Evolutionary conservation across 2,888 invertebrate genomes (phyloP), one percentile per base, ranked within the genome.

Genomic region (Ctenicera cuprea): DNA sequence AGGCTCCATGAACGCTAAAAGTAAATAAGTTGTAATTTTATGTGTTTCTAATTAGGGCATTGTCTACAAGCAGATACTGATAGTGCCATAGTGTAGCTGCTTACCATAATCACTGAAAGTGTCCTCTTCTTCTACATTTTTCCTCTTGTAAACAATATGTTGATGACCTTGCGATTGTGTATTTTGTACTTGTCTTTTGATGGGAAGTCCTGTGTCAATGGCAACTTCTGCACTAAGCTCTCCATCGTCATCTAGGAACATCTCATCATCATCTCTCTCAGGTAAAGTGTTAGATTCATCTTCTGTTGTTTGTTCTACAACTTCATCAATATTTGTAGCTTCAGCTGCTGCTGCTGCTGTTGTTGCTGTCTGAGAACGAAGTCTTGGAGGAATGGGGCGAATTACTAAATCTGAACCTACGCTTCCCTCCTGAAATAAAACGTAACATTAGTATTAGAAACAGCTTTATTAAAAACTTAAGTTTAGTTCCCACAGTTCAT

Each of bases 361-460:
- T n/a, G n/a, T 2, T 52, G n/a, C 22, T 30, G 59, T 1, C 7
- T 71, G 33, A 26, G 22, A 14, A 50, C 85, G 90, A 82, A 96
- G 89, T 75, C 94, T 91, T 80, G 92, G 89, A 57, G 97, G 96
- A 77, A 97, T 89, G 75, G 97, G 96, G 81, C 94, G 92, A 85
- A 97, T 95, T 80, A 97, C 94, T 84, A 96, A 88, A 82, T 96
- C 94, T 86, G 94, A 92, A 77, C 97, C 97, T 79, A 97, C 95
- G 81, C 96, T 96, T 80, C 97, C 97, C 88, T 97, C 96, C 97
- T 97, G 90, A 59, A 79, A 80, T 14, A 20, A 62, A 62, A 68
- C 50, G 33, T 14, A 14, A 4, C 4, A 5, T n/a, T 14, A n/a
- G 3, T 41, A 5, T 41, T n/a, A 41, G 33, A 5, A 26, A 26